Evolutionary conservation across 2,797 vertebrate genomes (phyloP).

Genomic region (Sebastolobus alascanus): DNA sequence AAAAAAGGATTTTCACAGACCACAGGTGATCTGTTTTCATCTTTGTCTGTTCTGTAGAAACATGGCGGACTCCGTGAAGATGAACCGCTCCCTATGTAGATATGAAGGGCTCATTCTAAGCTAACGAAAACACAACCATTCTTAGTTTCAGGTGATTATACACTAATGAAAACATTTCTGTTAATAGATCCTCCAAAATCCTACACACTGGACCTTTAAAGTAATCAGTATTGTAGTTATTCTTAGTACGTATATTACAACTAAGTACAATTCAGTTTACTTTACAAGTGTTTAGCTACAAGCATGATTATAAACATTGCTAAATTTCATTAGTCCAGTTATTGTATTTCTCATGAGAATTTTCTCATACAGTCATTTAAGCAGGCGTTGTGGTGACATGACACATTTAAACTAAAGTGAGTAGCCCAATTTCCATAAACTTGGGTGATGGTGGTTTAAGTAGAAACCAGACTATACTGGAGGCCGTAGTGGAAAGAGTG

Average conservation of each 20-base stretch:
- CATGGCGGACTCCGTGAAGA: too few relatives aligned
- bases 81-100: too few relatives aligned
- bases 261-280: neutral
- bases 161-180: too few relatives aligned
- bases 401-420: neutral
- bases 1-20: neutral
- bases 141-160: too few relatives aligned
- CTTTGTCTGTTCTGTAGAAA: too few relatives aligned
- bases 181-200: too few relatives aligned
- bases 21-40: neutral
- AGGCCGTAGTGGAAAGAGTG: constrained; percentile 1
- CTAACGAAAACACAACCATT: too few relatives aligned
- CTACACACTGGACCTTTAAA: neutral
- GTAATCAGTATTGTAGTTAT: neutral
- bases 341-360: neutral
- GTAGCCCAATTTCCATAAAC: neutral
- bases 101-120: too few relatives aligned
- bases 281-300: neutral
- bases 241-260: neutral
- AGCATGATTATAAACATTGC: neutral
- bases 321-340: neutral
- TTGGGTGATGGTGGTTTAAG: neutral
- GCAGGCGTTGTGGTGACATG: neutral
- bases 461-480: constrained; percentile 6
- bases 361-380: neutral